Percentiles rank a stretch among this genome's conserved stretches.
Evolutionary conservation across 2,888 invertebrate species (phyloP).

Genomic region (Sthenelais limicola): DNA sequence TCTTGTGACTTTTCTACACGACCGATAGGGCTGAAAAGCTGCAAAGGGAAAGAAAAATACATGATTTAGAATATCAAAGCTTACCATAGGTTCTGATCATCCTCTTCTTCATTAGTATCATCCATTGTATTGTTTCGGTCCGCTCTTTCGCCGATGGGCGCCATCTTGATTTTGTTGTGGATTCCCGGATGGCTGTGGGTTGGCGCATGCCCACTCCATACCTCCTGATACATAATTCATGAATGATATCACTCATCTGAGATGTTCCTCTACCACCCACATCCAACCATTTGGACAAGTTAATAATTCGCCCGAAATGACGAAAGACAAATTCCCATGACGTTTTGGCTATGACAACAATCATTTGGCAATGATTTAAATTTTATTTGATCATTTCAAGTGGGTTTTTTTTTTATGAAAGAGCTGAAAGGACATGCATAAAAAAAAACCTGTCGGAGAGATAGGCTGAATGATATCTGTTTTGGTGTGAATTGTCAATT

Average conservation of each 20-base stretch:
- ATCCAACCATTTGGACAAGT: too few species aligned
- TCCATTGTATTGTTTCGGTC: conserved; percentile 61
- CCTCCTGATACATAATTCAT: conserved; percentile 36
- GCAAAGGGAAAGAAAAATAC: not conserved
- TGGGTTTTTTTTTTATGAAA: too few species aligned
- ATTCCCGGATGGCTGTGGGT: conserved; percentile 39
- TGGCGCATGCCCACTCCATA: conserved; percentile 33
- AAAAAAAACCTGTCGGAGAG: too few species aligned
- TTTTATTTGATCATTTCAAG: too few species aligned
- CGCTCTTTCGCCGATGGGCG: conserved; percentile 66
- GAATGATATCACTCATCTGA: conserved; percentile 38
- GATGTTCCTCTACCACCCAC: too few species aligned
- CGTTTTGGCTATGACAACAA: too few species aligned
- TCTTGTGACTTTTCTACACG: not conserved
- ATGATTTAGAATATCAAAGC: not conserved
- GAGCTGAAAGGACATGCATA: too few species aligned
- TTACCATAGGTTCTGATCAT: conserved; percentile 67
- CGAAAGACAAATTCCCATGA: too few species aligned
- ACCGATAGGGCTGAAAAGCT: not conserved
- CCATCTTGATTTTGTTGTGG: conserved; percentile 63
- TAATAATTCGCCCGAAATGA: too few species aligned
- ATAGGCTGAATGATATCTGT: too few species aligned
- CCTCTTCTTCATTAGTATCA: conserved; percentile 58
- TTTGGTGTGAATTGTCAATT: too few species aligned
- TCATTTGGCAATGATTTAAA: too few species aligned